phyloP scores from a whole-genome alignment of 2,113 vertebrate genomes.

The Hystrix brachyura region DNA sequence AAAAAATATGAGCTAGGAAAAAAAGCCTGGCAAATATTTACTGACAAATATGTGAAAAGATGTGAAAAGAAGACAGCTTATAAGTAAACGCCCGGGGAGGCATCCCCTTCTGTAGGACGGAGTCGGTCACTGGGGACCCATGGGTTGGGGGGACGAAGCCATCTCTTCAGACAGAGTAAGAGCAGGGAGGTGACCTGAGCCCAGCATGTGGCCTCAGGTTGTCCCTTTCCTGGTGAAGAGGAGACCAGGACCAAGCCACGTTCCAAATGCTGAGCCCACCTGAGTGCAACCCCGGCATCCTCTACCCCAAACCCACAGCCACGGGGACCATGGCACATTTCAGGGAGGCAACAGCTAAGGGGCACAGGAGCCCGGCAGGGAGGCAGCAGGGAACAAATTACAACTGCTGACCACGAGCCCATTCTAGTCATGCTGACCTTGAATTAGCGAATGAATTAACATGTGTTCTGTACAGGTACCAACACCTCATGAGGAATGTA shows the following conservation, averaged over 20 bases:
- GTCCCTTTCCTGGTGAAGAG: accelerated
- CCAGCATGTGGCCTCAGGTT: accelerated
- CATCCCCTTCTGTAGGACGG: accelerated
- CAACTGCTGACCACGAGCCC: accelerated
- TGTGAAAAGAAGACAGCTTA: neutral
- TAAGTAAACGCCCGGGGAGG: neutral
- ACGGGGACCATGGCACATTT: neutral
- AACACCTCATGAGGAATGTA: neutral
- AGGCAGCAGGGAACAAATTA: accelerated
- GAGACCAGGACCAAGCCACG: accelerated
- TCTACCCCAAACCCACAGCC: neutral
- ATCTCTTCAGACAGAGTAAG: neutral
- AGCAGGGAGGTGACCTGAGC: accelerated
- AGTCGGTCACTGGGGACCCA: accelerated
- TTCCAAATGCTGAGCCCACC: accelerated
- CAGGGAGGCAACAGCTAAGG: accelerated
- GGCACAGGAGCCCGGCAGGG: neutral
- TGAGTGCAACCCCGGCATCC: accelerated
- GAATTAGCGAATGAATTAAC: accelerated
- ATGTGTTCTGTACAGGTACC: neutral
- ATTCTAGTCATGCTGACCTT: accelerated
- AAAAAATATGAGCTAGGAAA: slow-evolving; percentile 24
- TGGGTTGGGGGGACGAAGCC: accelerated
- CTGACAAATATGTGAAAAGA: slow-evolving; percentile 33
- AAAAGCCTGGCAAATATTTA: slow-evolving; percentile 44